A percentile compares a stretch with the other conserved stretches of the same genome.
These are phyloP conservation scores for Streptopelia turtur DNA, from an alignment of 2,797 vertebrate species.

Conservation along the genomic window DNA sequence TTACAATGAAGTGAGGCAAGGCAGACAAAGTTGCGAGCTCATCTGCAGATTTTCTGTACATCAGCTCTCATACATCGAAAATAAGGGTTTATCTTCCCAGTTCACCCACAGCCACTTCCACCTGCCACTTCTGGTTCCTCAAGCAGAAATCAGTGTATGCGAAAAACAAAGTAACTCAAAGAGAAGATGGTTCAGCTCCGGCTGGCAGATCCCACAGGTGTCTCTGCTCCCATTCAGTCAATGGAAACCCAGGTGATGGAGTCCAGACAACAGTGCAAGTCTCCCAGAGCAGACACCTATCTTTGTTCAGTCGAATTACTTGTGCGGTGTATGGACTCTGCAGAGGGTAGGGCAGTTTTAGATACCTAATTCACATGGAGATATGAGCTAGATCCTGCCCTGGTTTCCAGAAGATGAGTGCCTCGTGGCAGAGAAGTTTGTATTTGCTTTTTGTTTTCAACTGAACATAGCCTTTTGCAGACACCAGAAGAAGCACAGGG, in stretches of 20 bases:
- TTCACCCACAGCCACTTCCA: not conserved
- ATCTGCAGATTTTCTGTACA: not conserved
- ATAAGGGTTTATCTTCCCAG: not conserved
- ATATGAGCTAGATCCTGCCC: not conserved
- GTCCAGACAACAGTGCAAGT: not conserved
- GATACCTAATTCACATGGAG: not conserved
- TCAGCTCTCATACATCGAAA: not conserved
- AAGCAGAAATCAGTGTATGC: not conserved
- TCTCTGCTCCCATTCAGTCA: not conserved
- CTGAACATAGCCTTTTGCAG: not conserved
- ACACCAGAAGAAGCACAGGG: not conserved
- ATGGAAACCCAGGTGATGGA: not conserved
- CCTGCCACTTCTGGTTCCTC: not conserved
- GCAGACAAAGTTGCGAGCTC: not conserved
- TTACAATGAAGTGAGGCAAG: not conserved
- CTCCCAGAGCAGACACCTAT: not conserved
- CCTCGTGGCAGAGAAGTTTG: not conserved
- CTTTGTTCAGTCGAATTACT: not conserved
- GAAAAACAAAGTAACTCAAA: not conserved
- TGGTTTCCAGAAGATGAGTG: not conserved
- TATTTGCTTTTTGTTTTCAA: not conserved
- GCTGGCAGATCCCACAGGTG: not conserved
- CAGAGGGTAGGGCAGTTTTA: not conserved
- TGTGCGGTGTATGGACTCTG: not conserved
- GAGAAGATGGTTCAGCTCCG: not conserved